These are phyloP conservation scores for Salminus brasiliensis DNA, from an alignment of 2,113 vertebrate species.

Conservation along the genomic window DNA sequence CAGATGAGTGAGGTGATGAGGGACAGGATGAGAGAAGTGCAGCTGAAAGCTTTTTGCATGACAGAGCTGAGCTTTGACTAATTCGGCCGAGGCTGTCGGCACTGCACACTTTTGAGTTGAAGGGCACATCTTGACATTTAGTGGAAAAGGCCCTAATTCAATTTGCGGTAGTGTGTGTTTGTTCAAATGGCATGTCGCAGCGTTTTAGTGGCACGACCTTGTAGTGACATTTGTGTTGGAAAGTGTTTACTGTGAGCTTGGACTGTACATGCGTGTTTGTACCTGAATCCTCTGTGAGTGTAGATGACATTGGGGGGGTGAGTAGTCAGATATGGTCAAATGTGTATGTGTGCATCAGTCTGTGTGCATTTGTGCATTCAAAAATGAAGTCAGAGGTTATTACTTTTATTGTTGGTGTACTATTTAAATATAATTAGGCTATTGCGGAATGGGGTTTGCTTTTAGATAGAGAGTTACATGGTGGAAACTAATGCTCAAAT, in stretches of 20 bases:
- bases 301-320: neutral
- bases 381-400: no score
- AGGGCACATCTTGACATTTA: slow-evolving; percentile 47
- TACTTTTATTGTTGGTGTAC: no score
- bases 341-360: neutral
- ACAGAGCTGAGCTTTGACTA: slow-evolving; percentile 10
- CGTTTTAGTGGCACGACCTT: slow-evolving; percentile 33
- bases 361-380: no score
- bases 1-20: slow-evolving; percentile 22
- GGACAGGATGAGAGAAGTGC: slow-evolving; percentile 4
- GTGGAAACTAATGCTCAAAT: no score
- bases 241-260: slow-evolving; percentile 13
- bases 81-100: slow-evolving; percentile 8
- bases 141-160: slow-evolving; percentile 43
- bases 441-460: no score
- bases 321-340: neutral
- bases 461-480: no score
- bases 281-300: neutral
- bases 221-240: slow-evolving; percentile 31
- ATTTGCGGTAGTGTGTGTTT: slow-evolving; percentile 33
- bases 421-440: no score
- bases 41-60: slow-evolving; percentile 34
- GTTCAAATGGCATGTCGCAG: slow-evolving; percentile 18
- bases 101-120: slow-evolving; percentile 8
- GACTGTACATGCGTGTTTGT: neutral